Evolutionary conservation across 2,888 invertebrate genomes (phyloP), one percentile per base, ranked within the genome.

Genomic region (Pilophorus perplexus): DNA sequence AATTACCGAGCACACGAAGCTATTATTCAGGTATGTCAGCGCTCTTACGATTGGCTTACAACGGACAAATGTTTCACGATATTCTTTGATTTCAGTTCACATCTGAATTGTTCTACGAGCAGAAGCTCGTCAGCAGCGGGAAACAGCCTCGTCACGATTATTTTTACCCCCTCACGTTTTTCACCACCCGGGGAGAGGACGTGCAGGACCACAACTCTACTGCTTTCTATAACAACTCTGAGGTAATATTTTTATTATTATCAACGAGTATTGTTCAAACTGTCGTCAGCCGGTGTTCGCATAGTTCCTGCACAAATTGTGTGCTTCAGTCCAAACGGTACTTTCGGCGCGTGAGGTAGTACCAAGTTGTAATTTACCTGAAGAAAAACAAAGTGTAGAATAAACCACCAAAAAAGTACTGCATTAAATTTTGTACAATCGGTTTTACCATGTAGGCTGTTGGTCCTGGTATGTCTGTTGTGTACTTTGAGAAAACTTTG

Each of bases 1-100:
- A 92, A 90, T 75, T 91, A 91, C 76, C 81, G 91, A 50, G 89
- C 90, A 0, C 90, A 91, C 76, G 84, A 86, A 72, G 87, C 88
- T 27, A 90, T 91, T 67, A 87, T 91, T 18, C 83, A 85, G 75
- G 78, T 78, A 72, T 18, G 33, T 33, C n/a, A n/a, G n/a, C n/a
- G n/a, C n/a, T n/a, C n/a, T n/a, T n/a, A n/a, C n/a, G 5, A 16
- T 54, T 54, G 42, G 16, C n/a, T n/a, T n/a, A n/a, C n/a, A n/a
- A n/a, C n/a, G n/a, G n/a, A n/a, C n/a, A n/a, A n/a, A n/a, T n/a
- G n/a, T n/a, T n/a, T n/a, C n/a, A n/a, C n/a, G n/a, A n/a, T n/a
- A n/a, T n/a, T n/a, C n/a, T n/a, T n/a, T n/a, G n/a, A n/a, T 72
- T 73, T 28, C 73, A 78, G 73, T 88, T 89, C 74, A 90, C 90